Conservation (phyloP, 1,140 invertebrate genomes). For the Orius laevigatus region DNA sequence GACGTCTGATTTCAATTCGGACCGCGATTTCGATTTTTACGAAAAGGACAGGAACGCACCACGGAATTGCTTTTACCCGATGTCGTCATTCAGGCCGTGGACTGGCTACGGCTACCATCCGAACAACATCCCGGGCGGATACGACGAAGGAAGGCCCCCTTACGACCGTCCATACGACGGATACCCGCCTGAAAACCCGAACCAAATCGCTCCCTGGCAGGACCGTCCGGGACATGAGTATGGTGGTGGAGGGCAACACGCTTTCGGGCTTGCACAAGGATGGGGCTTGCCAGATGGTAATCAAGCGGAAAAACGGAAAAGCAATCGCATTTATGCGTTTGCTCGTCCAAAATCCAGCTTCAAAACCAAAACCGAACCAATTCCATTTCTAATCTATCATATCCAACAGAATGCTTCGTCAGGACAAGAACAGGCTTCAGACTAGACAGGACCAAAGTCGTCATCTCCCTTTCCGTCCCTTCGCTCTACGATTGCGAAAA, state of each 20-base stretch:
- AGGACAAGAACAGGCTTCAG: conserved; percentile 54
- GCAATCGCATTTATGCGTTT: not conserved
- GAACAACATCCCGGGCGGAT: not conserved
- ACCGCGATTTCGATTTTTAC: conserved; percentile 60
- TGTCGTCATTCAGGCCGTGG: not conserved
- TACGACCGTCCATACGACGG: not conserved
- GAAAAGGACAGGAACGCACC: conserved; percentile 36
- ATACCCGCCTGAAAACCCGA: not conserved
- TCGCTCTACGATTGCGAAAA: conserved; percentile 56
- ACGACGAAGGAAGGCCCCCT: not conserved
- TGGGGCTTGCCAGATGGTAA: conserved; percentile 15
- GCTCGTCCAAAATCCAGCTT: not conserved
- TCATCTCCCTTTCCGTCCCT: conserved; percentile 41
- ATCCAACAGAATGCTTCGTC: conserved; percentile 50
- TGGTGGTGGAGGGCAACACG: conserved; percentile 12
- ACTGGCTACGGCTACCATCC: not conserved
- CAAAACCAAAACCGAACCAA: not conserved
- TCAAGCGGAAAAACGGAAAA: not conserved
- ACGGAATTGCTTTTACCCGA: conserved; percentile 14
- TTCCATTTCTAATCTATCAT: not conserved
- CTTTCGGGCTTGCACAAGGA: conserved; percentile 14
- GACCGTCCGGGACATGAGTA: not conserved
- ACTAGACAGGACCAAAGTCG: conserved; percentile 41
- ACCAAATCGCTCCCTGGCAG: not conserved
- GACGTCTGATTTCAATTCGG: conserved; percentile 40